phyloP scores from a whole-genome alignment of 2,113 vertebrate species.

The Crypturellus undulatus region DNA sequence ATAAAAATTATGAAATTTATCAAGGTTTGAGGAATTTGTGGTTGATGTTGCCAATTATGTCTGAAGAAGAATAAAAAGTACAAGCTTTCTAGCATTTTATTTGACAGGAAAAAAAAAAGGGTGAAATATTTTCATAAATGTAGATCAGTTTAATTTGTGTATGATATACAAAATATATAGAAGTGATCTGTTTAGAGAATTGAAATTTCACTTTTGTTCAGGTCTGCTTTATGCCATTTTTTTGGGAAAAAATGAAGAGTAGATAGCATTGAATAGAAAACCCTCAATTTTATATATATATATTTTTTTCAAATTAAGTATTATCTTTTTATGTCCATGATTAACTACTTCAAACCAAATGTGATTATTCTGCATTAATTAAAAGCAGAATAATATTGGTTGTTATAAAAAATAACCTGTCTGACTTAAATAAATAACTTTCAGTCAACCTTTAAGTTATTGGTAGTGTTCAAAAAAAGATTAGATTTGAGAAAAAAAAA shows the following conservation, averaged over 20 bases:
- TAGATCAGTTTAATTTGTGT: background rate
- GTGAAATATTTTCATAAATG: background rate
- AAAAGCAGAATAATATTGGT: background rate
- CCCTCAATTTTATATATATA: background rate
- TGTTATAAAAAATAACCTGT: background rate
- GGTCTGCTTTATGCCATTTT: accelerated
- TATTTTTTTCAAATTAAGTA: background rate
- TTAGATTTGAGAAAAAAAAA: background rate
- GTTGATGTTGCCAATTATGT: background rate
- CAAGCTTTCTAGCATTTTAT: background rate
- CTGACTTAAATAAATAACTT: background rate
- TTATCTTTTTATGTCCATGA: accelerated
- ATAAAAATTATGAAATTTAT: accelerated
- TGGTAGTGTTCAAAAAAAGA: background rate
- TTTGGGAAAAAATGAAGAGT: background rate
- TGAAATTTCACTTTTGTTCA: background rate
- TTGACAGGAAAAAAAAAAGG: background rate
- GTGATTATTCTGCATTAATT: accelerated
- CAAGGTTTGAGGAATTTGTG: background rate
- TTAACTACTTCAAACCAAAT: background rate
- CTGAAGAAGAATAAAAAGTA: background rate
- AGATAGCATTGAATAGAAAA: background rate
- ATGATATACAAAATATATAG: background rate
- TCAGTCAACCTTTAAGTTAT: background rate
- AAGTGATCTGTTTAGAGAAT: background rate